Evolutionary conservation across 2,113 vertebrate species (phyloP).

Genomic region (Phyllostomus hastatus): DNA sequence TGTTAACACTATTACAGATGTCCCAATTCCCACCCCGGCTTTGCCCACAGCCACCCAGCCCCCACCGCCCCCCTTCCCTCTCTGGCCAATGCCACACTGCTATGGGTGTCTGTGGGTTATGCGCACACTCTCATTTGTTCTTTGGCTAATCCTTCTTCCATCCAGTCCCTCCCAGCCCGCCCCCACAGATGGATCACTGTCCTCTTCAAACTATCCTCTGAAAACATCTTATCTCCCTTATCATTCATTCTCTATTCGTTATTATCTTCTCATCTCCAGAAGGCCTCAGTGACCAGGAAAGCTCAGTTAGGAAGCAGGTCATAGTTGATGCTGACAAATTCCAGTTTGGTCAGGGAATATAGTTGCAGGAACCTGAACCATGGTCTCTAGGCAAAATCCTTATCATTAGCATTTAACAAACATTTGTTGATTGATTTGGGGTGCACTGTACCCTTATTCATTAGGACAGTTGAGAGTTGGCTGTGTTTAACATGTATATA

Average conservation of each 20-base stretch:
- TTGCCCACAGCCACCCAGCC: no score
- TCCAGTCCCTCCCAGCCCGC: no score
- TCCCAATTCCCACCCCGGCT: no score
- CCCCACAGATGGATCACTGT: background rate
- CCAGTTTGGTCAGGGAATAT: background rate
- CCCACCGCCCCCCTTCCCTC: no score
- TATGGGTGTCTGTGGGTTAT: no score
- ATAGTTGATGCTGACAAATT: background rate
- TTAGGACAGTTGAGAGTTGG: background rate
- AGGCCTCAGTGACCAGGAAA: background rate
- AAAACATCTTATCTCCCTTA: background rate
- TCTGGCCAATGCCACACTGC: no score
- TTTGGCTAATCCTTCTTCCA: no score
- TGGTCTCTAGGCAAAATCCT: background rate
- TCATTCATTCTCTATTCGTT: background rate
- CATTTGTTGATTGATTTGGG: background rate
- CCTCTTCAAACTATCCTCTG: background rate
- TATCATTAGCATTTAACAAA: background rate
- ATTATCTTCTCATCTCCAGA: background rate
- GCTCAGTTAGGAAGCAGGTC: background rate
- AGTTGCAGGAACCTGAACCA: background rate
- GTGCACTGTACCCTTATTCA: background rate
- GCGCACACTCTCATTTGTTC: no score
- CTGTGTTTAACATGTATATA: background rate
- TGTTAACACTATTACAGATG: no score